These are phyloP conservation scores for Tapirus terrestris DNA, from an alignment of 2,113 vertebrate species.

Conservation along the genomic window DNA sequence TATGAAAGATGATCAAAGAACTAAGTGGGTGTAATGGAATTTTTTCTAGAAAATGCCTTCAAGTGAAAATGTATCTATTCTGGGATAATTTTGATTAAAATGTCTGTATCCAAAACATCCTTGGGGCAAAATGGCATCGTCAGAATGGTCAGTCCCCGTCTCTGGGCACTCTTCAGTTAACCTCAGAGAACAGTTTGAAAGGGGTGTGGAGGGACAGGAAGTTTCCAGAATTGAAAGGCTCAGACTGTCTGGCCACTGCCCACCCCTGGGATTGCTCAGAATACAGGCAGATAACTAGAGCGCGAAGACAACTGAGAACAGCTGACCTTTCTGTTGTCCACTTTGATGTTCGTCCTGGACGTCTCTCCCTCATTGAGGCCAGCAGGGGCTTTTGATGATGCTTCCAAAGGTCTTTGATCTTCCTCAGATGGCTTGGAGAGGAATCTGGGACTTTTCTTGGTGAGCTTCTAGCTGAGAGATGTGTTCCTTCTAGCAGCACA, in stretches of 20 bases:
- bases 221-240: not conserved
- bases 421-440: not conserved
- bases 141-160: rapidly evolving
- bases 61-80: not conserved
- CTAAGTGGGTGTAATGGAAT: not conserved
- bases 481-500: not conserved
- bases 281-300: too few species aligned
- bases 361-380: not conserved
- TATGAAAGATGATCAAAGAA: not conserved
- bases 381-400: too few species aligned
- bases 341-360: not conserved
- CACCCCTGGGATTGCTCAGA: not conserved
- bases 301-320: not conserved
- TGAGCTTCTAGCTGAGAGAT: not conserved
- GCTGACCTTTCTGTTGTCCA: rapidly evolving
- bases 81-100: not conserved
- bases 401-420: not conserved
- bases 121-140: not conserved
- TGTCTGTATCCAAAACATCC: not conserved
- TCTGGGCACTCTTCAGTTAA: not conserved
- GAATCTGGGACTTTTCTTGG: not conserved
- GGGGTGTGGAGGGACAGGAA: rapidly evolving
- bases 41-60: not conserved
- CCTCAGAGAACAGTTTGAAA: not conserved
- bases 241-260: not conserved